These are phyloP conservation scores for Neosilurus mollespiculum DNA, from an alignment of 2,797 vertebrate genomes.

Conservation along the genomic window DNA sequence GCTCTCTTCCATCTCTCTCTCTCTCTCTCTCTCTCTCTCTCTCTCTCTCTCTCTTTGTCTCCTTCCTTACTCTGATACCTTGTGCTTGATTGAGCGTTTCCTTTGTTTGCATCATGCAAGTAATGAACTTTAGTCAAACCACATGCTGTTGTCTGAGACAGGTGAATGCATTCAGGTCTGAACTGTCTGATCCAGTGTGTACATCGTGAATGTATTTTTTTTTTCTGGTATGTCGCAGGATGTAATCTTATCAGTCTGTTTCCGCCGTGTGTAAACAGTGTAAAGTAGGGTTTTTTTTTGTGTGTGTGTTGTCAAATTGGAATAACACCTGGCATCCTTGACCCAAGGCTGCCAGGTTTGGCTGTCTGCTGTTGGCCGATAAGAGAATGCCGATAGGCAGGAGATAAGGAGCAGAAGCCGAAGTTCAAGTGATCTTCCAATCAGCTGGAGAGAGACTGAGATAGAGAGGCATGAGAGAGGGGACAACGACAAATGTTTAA, in stretches of 20 bases:
- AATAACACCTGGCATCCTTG: conserved; percentile 64
- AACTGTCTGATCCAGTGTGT: conserved; percentile 29
- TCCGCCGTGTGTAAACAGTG: conserved; percentile 50
- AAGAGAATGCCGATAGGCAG: conserved; percentile 64
- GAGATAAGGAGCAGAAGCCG: conserved; percentile 67
- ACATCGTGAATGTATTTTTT: neutral
- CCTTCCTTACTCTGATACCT: conserved; percentile 57
- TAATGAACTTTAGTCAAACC: conserved; percentile 55
- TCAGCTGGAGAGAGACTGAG: conserved; percentile 46
- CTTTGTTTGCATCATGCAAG: conserved; percentile 75
- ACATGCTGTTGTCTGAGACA: conserved; percentile 62
- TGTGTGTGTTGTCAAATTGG: conserved; percentile 61
- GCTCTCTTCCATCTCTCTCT: conserved; percentile 49
- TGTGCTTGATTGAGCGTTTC: conserved; percentile 71
- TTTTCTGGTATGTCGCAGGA: conserved; percentile 45
- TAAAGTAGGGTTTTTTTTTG: conserved; percentile 62
- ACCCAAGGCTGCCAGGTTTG: conserved; percentile 61
- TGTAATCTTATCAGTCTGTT: conserved; percentile 64
- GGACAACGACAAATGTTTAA: conserved; percentile 8
- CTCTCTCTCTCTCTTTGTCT: conserved; percentile 56
- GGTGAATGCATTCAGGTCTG: conserved; percentile 59
- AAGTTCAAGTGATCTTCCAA: conserved; percentile 64
- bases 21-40: conserved; percentile 53
- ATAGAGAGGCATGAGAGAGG: neutral
- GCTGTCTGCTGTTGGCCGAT: conserved; percentile 64